Base-by-base conservation (phyloP, 2,888 invertebrate genomes). In the Mesoligia furuncula region DNA sequence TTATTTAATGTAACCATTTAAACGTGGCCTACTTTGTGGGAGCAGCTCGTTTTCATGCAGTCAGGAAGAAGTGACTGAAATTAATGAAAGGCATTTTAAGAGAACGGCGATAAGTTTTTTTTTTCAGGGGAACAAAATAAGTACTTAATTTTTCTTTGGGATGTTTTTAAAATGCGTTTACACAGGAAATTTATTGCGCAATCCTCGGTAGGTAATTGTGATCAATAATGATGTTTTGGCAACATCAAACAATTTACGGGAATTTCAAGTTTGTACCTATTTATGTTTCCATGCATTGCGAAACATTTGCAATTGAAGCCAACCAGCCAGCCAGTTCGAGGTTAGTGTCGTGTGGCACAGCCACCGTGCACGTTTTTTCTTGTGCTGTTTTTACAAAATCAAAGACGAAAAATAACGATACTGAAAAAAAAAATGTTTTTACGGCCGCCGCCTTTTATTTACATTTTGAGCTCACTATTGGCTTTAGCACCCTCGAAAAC, bases 1-100 rank as follows among this genome's bases (percentile, higher is more conserved):
- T 85, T 83, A 81, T 85, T 73, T 61, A 85, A 80, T 80, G 81
- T 72, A 80, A 65, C 57, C 61, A 27, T 85, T 85, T 81, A 73
- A 76, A 81, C 65, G 69, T 81, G 85, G 62, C 71, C 75, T 65
- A 69, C 54, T 69, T 79, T 73, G 31, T n/a, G 79, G 57, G 79
- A 73, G 59, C 65, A 42, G 45, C 73, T 81, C 73, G 79, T 81
- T 81, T 81, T 84, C 79, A 72, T 79, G 71, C 51, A 78, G 62
- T 68, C 42, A 59, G 79, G 51, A 51, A 45, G 27, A 72, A 69
- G 51, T 61, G 51, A 73, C 79, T n/a, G 6, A 36, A 68, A 68
- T 83, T 78, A 72, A 69, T 83, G 51, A 67, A 59, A 67, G 64
- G 27, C 51, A 66, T 45, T 68, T 64, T 66, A 31, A 62, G 20